Evolutionary conservation across 2,113 vertebrate genomes (phyloP).

Genomic region (Lasiurus cinereus): DNA sequence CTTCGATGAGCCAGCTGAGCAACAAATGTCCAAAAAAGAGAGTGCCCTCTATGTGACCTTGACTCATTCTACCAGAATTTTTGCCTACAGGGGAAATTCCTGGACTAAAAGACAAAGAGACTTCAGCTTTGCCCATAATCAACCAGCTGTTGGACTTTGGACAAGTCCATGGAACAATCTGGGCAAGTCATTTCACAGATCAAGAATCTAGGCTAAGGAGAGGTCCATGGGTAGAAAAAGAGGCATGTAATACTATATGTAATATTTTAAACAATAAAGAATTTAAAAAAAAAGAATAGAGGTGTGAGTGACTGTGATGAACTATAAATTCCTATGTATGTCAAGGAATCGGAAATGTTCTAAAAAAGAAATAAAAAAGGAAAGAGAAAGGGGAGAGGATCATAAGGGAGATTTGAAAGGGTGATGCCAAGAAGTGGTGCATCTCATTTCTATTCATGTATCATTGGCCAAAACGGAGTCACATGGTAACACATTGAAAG

Average conservation of each 20-base stretch:
- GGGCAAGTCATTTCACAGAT: background rate
- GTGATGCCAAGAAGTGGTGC: background rate
- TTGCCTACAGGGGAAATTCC: background rate
- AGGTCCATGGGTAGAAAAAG: too few relatives aligned
- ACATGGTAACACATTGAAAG: background rate
- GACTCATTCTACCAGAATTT: background rate
- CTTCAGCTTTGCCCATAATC: background rate
- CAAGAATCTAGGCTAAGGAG: too few relatives aligned
- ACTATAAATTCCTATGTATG: too few relatives aligned
- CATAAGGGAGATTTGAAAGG: background rate
- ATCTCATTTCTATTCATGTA: background rate
- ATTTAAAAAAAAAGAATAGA: background rate
- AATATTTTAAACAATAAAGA: too few relatives aligned
- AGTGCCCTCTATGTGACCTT: constrained; percentile 43
- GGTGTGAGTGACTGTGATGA: too few relatives aligned
- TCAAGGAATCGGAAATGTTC: too few relatives aligned
- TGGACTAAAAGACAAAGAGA: background rate
- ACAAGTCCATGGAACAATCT: background rate
- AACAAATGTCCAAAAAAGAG: background rate
- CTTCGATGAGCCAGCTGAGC: background rate
- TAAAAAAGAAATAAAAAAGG: too few relatives aligned
- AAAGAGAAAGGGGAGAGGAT: background rate
- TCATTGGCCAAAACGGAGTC: background rate
- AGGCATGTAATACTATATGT: too few relatives aligned
- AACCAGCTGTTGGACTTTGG: background rate